These are phyloP conservation scores for Catamblyrhynchus diadema DNA, from an alignment of 2,797 vertebrate genomes.

Conservation along the genomic window DNA sequence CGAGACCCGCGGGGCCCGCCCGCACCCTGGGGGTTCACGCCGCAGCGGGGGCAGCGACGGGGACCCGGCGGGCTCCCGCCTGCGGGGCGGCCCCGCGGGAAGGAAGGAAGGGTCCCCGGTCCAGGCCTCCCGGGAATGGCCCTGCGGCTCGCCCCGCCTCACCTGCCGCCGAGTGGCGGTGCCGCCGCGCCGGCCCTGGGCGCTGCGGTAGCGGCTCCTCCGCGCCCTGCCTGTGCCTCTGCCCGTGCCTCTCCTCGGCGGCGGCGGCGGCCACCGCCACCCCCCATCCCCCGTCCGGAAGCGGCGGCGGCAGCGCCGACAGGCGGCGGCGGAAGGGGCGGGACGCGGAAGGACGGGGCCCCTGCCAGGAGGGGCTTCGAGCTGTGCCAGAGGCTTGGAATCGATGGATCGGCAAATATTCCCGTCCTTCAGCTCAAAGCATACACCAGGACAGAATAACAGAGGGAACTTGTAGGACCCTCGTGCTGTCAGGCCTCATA, in stretches of 20 bases:
- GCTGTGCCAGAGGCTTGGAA: accelerated
- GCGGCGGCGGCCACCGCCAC: background rate
- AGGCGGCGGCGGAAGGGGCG: conserved; percentile 14
- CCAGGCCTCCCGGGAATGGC: no score
- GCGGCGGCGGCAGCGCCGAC: background rate
- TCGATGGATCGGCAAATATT: accelerated
- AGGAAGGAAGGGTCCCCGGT: background rate
- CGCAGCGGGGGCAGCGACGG: background rate
- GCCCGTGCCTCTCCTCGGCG: background rate
- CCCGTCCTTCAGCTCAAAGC: accelerated
- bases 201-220: background rate
- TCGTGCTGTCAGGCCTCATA: background rate
- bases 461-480: background rate
- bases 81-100: background rate
- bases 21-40: background rate
- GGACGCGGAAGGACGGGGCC: background rate
- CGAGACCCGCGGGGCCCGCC: background rate
- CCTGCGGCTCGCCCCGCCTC: background rate
- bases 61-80: background rate
- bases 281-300: conserved; percentile 40
- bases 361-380: background rate
- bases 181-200: background rate
- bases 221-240: background rate
- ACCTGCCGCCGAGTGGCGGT: background rate
- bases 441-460: accelerated